Evolutionary conservation across 53 echinoderm and acorn worm genomes (phyloP), one percentile per base, ranked within the genome.

Genomic region (Crossaster papposus): DNA sequence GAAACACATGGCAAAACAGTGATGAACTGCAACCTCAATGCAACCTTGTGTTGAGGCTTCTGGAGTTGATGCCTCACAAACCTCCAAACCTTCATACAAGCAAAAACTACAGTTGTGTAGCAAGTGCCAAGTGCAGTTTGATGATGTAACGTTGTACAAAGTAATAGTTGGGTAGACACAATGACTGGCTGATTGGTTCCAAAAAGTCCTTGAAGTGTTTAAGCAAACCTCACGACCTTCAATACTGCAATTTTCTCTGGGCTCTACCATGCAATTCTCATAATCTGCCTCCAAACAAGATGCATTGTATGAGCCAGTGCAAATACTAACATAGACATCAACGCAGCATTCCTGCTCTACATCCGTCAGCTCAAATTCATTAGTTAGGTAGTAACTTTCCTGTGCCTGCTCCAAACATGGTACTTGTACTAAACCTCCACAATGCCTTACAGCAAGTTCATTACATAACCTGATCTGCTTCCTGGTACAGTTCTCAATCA

Each of bases 31-130:
- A 11, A 29, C 54, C 54, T 73, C 53, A 33, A 28, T 85, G n/a
- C 85, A 85, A 20, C 85, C 74, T 72, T 18, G 7, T 6, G 4
- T 3, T 26, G 72, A 22, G 18, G 54, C 73, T 32, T 54, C 74
- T 30, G 18, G 17, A 36, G 18, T 2, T 58, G 31, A 20, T 15
- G 53, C 74, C 55, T 85, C 73, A 73, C 85, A 85, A 54, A 18
- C 36, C 53, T 30, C 37, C 29, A 89, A 80, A 22, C 36, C 23
- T 28, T 83, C 83, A 50, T 89, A 85, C 80, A 92, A 24, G 36
- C 92, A 92, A 24, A 51, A 53, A 24, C 85, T 65, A 34, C 89
- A 92, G 81, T 92, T 89, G n/a, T 37, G 33, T 76, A 78, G 51
- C 74, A 50, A 29, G 4, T 54, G 50, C 9, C 73, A 76, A 28